Evolutionary conservation across 2,113 vertebrate species (phyloP).

Genomic region (Lepus timidus): DNA sequence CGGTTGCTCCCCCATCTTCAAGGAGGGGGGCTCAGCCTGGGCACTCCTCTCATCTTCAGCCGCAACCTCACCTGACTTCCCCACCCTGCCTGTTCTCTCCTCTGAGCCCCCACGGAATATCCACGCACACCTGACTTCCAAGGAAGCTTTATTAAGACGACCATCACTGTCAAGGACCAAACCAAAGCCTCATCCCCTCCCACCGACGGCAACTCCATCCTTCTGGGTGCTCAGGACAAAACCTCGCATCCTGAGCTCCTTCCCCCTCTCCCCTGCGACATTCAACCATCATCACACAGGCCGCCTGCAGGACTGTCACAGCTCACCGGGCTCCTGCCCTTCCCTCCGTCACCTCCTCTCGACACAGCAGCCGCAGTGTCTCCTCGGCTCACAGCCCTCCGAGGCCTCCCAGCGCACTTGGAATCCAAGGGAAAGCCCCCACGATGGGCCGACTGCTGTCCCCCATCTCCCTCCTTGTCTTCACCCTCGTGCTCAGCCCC

Average conservation of each 20-base stretch:
- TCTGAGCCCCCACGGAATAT: background rate
- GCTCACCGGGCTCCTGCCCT: fast-evolving
- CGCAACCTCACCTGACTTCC: background rate
- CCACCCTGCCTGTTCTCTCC: background rate
- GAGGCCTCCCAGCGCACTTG: background rate
- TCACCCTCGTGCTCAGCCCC: no score
- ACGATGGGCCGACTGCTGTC: background rate
- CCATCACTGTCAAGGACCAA: background rate
- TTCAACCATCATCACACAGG: fast-evolving
- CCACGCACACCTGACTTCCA: fast-evolving
- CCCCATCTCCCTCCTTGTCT: fast-evolving
- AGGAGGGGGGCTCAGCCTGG: background rate
- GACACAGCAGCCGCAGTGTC: fast-evolving
- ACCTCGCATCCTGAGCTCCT: fast-evolving
- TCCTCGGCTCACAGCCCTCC: background rate
- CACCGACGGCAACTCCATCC: background rate
- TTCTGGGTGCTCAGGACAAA: background rate
- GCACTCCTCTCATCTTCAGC: fast-evolving
- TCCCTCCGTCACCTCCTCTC: background rate
- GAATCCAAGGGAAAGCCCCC: background rate
- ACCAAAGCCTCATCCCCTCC: background rate
- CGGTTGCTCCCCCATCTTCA: fast-evolving
- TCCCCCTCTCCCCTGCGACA: background rate
- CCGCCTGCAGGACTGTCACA: background rate
- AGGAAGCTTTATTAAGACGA: fast-evolving